These are phyloP conservation scores for Melanotaenia boesemani DNA, from an alignment of 2,797 vertebrate genomes.

Conservation along the genomic window DNA sequence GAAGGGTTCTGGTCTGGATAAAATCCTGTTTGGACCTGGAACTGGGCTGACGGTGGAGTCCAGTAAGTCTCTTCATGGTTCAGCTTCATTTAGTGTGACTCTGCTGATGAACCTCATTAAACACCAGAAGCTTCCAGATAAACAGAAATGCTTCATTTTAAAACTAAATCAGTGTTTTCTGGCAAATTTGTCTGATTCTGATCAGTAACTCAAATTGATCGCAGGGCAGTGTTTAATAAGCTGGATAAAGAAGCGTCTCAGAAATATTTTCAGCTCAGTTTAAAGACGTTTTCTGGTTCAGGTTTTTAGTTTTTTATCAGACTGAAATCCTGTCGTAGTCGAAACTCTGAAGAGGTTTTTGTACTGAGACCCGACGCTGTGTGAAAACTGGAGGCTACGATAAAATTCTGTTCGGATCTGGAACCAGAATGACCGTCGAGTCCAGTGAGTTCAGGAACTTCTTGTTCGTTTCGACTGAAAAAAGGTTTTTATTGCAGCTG, in stretches of 20 bases:
- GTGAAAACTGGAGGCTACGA: constrained; percentile 36
- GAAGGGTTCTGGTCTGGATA: constrained; percentile 1
- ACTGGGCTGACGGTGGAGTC: constrained; percentile 28
- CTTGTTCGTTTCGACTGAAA: neutral
- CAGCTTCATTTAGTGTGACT: too few relatives aligned
- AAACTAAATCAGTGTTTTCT: too few relatives aligned
- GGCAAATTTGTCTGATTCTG: neutral
- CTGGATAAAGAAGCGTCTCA: too few relatives aligned
- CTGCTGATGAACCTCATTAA: too few relatives aligned
- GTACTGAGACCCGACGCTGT: constrained; percentile 12
- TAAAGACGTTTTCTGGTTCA: too few relatives aligned
- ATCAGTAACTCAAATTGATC: neutral
- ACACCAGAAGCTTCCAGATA: too few relatives aligned
- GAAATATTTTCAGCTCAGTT: too few relatives aligned
- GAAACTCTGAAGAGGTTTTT: constrained; percentile 3
- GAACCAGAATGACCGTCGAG: constrained; percentile 8
- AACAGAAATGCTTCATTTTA: too few relatives aligned
- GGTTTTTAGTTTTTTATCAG: too few relatives aligned
- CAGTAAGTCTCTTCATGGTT: constrained; percentile 7
- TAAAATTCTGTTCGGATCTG: constrained; percentile 36
- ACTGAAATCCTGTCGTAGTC: too few relatives aligned
- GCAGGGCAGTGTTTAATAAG: too few relatives aligned
- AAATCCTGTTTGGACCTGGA: constrained; percentile 53
- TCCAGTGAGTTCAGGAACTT: constrained; percentile 28
- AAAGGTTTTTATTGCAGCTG: too few relatives aligned